Evolutionary conservation across 2,888 invertebrate species (phyloP).

Genomic region (Brachypterus glaber): DNA sequence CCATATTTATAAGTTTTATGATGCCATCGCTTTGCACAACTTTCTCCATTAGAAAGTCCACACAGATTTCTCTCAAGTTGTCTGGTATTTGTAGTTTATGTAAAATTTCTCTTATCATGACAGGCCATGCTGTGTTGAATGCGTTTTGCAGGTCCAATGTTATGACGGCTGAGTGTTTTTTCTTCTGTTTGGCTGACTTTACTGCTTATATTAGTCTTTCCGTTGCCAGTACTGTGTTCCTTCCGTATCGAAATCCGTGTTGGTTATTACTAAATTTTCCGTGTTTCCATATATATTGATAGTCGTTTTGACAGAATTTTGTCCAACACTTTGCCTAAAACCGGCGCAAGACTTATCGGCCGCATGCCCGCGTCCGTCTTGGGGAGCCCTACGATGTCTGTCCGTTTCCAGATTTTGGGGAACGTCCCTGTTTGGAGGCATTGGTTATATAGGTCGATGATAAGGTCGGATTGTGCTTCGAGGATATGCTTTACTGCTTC

Average conservation of each 20-base stretch:
- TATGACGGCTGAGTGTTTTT: conserved; percentile 14
- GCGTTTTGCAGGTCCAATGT: conserved; percentile 18
- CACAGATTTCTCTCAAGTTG: conserved; percentile 6
- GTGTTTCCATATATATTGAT: conserved; percentile 13
- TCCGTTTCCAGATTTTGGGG: conserved; percentile 15
- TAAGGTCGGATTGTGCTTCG: neutral
- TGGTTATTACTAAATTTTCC: conserved; percentile 17
- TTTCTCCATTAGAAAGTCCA: conserved; percentile 13
- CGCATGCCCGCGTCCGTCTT: conserved; percentile 21
- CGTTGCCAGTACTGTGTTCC: conserved; percentile 24
- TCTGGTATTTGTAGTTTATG: conserved; percentile 6
- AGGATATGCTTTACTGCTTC: neutral
- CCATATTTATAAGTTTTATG: conserved; percentile 1
- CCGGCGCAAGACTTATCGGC: conserved; percentile 26
- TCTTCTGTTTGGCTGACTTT: neutral
- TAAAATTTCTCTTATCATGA: conserved; percentile 5
- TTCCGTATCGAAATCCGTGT: conserved; percentile 23
- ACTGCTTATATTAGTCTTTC: conserved; percentile 8
- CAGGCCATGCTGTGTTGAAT: conserved; percentile 18
- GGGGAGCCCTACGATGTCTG: conserved; percentile 16
- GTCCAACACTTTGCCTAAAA: conserved; percentile 27
- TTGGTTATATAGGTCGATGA: neutral
- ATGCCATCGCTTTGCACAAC: conserved; percentile 9
- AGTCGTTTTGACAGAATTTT: conserved; percentile 24
- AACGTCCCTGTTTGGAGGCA: conserved; percentile 13